Evolutionary conservation across 2,888 invertebrate genomes (phyloP), one percentile per base, ranked within the genome.

Genomic region (Cristatella mucedo): DNA sequence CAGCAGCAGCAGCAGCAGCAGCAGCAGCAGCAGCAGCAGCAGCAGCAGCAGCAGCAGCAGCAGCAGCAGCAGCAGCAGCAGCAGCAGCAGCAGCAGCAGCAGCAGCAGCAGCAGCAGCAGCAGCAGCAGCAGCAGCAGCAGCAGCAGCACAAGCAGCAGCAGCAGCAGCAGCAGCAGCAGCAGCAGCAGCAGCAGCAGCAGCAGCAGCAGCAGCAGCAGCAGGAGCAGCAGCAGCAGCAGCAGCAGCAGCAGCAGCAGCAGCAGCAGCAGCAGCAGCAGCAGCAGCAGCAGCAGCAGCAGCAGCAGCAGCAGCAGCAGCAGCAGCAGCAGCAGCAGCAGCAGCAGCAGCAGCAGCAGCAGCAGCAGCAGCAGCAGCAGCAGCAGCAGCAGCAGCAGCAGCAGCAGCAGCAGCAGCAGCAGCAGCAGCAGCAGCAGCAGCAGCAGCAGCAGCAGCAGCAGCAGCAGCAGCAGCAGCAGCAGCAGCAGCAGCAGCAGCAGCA

Each of bases 1-100:
- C 26, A 26, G 26, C 26, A 26, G 26, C 26, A 26, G 26, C 26
- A 26, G 26, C 26, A 26, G 26, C 26, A 26, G 26, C 26, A 26
- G 26, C 26, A 26, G 26, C 26, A 26, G 26, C 26, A 26, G 26
- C 26, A 26, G 26, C 26, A 26, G 26, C 26, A 26, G 26, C 26
- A 26, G 26, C 26, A 26, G 26, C 26, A 26, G 26, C 26, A 26
- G 26, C 26, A 26, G 26, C 26, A 26, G 26, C 26, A 26, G 26
- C 26, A 26, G 26, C 26, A 26, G 26, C 26, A 26, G 26, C 26
- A 26, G 26, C 26, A 26, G 26, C 26, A 26, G 26, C 26, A 26
- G 26, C 26, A 26, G 26, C 26, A 26, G 26, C 26, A 26, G 26
- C 26, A 26, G 26, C 26, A 26, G 26, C 26, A 26, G 26, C 26